A percentile compares a stretch with the other conserved stretches of the same genome.
These are phyloP conservation scores for Diploptera punctata DNA, from an alignment of 2,888 invertebrate species.

Conservation along the genomic window DNA sequence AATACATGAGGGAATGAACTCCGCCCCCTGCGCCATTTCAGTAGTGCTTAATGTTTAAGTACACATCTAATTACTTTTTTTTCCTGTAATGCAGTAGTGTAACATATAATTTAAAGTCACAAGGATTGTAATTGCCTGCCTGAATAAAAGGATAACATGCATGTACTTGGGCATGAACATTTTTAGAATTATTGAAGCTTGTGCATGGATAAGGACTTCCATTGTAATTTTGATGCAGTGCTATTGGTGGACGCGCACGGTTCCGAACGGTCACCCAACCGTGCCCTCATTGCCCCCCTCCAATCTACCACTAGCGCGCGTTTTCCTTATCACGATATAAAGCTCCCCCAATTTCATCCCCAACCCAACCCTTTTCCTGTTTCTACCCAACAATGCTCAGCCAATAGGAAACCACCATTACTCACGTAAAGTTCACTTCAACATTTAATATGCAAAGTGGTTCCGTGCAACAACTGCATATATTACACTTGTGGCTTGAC, in stretches of 20 bases:
- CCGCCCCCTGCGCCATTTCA: no score
- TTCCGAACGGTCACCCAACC: conserved; percentile 21
- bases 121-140: no score
- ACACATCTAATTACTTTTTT: no score
- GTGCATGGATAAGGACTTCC: not conserved
- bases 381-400: conserved; percentile 11
- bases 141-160: no score
- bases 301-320: no score
- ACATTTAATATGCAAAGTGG: not conserved
- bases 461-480: not conserved
- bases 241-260: not conserved
- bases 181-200: no score
- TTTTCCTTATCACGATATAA: conserved; percentile 13
- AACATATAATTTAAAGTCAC: no score
- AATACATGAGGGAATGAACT: no score
- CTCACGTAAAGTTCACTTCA: not conserved
- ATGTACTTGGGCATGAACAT: no score
- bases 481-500: no score
- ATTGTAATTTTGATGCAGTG: not conserved
- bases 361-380: conserved; percentile 28
- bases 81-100: no score
- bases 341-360: conserved; percentile 7
- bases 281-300: not conserved
- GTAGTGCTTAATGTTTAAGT: no score
- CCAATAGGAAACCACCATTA: conserved; percentile 26